Evolutionary conservation across 2,113 vertebrate species (phyloP).

Genomic region (Lates calcarifer): DNA sequence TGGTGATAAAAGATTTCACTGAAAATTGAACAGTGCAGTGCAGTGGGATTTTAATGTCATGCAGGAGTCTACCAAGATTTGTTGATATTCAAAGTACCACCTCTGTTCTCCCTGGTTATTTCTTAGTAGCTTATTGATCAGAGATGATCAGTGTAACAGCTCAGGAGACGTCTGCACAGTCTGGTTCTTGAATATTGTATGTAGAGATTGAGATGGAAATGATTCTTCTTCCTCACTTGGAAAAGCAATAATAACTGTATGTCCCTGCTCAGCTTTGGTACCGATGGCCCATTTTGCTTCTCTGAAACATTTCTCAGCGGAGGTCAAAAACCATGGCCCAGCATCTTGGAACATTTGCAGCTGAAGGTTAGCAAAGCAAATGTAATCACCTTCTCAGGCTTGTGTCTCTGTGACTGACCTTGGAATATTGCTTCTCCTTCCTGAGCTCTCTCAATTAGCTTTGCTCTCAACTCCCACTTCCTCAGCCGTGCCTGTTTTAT

Average conservation of each 20-base stretch:
- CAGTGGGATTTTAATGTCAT: constrained; percentile 13
- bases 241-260: constrained; percentile 25
- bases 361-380: constrained; percentile 38
- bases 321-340: constrained; percentile 21
- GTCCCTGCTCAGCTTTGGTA: background rate
- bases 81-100: background rate
- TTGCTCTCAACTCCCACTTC: constrained; percentile 13
- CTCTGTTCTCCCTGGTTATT: background rate
- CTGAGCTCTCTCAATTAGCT: constrained; percentile 52
- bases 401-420: constrained; percentile 42
- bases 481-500: background rate
- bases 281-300: constrained; percentile 35
- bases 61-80: no score
- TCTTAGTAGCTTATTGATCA: constrained; percentile 10
- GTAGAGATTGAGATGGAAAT: constrained; percentile 46
- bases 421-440: constrained; percentile 43
- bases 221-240: background rate
- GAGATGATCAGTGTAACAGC: constrained; percentile 10
- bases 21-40: background rate
- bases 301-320: background rate
- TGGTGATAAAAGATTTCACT: constrained; percentile 23
- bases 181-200: constrained; percentile 28
- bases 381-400: constrained; percentile 33
- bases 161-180: constrained; percentile 4
- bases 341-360: constrained; percentile 27